Evolutionary conservation across 2,113 vertebrate species (phyloP).

Genomic region (Perca flavescens): DNA sequence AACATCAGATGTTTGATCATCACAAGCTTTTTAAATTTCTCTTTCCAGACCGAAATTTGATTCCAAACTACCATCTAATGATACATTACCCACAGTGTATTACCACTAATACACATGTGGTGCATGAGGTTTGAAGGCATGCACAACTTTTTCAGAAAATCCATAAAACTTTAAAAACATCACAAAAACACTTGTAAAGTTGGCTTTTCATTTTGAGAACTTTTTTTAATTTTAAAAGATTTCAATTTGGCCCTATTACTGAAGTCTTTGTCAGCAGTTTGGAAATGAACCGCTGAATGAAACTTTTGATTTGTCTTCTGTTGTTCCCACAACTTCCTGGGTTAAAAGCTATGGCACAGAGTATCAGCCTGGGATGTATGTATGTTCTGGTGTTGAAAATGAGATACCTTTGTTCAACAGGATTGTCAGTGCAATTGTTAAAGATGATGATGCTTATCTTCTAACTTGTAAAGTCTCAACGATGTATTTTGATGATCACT

Average conservation of each 20-base stretch:
- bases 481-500: constrained; percentile 44
- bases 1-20: not conserved
- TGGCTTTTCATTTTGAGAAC: constrained; percentile 30
- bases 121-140: not conserved
- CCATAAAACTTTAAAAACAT: constrained; percentile 8
- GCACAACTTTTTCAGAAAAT: not conserved
- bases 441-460: constrained; percentile 34
- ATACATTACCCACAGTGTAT: not conserved
- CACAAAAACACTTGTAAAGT: constrained; percentile 9
- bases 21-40: not conserved
- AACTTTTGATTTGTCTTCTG: not conserved
- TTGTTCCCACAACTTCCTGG: constrained; percentile 30
- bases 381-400: constrained; percentile 39
- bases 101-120: not conserved
- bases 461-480: constrained; percentile 34
- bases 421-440: constrained; percentile 49
- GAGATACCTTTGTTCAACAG: constrained; percentile 51
- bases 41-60: not conserved
- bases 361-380: constrained; percentile 42
- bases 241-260: constrained; percentile 36
- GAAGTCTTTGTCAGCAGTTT: not conserved
- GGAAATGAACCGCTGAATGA: constrained; percentile 22
- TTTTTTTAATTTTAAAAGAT: constrained; percentile 43
- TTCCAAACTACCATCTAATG: constrained; percentile 1
- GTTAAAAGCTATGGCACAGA: constrained; percentile 48